These are phyloP conservation scores for Conomelus anceps DNA, from an alignment of 2,888 invertebrate species.

Conservation along the genomic window DNA sequence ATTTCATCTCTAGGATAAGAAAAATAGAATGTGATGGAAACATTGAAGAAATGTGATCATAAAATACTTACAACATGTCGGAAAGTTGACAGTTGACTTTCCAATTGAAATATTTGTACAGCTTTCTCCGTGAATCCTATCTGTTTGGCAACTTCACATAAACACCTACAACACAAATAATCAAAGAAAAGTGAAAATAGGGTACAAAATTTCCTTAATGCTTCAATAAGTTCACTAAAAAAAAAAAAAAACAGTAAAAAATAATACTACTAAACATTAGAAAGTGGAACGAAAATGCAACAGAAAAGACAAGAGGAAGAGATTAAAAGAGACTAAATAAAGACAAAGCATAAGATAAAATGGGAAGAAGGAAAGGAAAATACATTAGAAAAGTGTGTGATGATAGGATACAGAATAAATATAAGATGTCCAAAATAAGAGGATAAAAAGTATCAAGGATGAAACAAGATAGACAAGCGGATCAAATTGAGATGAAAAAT, in stretches of 20 bases:
- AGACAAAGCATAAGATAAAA: not conserved
- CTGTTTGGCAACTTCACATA: constrained; percentile 90
- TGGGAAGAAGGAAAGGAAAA: not conserved
- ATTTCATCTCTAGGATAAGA: no score
- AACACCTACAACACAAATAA: constrained; percentile 53
- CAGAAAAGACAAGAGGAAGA: not conserved
- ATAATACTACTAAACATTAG: not conserved
- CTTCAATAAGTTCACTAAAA: not conserved
- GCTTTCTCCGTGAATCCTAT: constrained; percentile 89
- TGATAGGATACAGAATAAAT: not conserved
- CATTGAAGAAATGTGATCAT: not conserved
- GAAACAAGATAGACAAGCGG: no score
- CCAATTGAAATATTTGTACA: constrained; percentile 71
- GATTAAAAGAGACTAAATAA: not conserved
- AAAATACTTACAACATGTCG: constrained; percentile 70
- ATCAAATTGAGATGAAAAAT: no score
- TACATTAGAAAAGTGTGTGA: not conserved
- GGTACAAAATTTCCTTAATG: no score
- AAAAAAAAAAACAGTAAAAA: not conserved
- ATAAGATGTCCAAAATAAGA: not conserved
- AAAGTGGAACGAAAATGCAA: not conserved
- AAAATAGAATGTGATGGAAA: no score
- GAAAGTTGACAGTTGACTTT: constrained; percentile 84
- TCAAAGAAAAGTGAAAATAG: no score
- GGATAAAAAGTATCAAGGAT: no score